Percentiles rank a stretch among this genome's conserved stretches.
These are phyloP conservation scores for Sardina pilchardus DNA, from an alignment of 2,113 vertebrate species.

Conservation along the genomic window DNA sequence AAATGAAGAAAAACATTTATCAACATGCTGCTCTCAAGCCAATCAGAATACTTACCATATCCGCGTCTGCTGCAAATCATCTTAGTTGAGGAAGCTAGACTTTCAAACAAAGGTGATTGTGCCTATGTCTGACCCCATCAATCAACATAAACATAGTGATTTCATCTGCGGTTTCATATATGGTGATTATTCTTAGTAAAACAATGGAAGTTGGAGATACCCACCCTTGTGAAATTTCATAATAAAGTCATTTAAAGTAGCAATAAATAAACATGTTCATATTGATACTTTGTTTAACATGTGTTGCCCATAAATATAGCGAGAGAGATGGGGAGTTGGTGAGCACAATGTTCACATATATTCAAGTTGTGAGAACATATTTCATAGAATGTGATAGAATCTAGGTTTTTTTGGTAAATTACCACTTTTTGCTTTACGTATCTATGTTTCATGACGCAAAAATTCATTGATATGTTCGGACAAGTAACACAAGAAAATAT, in stretches of 20 bases:
- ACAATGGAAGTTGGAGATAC: not conserved
- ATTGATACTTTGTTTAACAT: too few relatives aligned
- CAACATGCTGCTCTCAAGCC: not conserved
- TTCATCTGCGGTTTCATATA: not conserved
- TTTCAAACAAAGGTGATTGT: not conserved
- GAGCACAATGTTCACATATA: not conserved
- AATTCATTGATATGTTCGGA: too few relatives aligned
- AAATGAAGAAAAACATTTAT: not conserved
- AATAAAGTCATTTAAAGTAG: not conserved
- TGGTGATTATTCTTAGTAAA: not conserved
- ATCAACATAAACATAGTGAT: not conserved
- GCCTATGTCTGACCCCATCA: not conserved
- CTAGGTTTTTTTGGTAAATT: not conserved
- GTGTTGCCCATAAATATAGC: not conserved
- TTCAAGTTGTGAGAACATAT: not conserved
- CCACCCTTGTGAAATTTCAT: not conserved
- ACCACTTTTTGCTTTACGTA: not conserved
- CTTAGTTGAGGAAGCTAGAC: not conserved
- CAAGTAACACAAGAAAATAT: too few relatives aligned
- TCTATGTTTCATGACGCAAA: not conserved
- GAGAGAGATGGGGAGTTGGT: not conserved
- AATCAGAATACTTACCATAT: not conserved
- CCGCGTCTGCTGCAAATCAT: not conserved
- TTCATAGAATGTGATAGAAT: not conserved
- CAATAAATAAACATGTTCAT: not conserved